Evolutionary conservation across 2,888 invertebrate genomes (phyloP), one percentile per base, ranked within the genome.

Genomic region (Ethmia dodecea): DNA sequence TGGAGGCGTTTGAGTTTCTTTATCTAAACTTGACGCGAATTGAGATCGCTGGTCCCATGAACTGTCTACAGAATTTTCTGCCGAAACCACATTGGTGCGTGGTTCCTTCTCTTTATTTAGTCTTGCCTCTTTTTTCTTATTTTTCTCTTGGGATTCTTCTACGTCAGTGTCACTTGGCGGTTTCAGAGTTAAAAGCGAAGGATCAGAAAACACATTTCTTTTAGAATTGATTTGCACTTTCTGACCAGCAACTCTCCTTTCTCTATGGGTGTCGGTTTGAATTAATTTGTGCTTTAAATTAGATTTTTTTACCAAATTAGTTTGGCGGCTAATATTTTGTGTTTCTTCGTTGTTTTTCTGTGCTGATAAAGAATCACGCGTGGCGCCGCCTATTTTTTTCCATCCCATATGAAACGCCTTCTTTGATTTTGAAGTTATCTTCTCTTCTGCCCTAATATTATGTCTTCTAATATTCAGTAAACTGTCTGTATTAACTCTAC

Each of bases 271-370:
- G 11, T 27, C 22, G 6, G 35, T 35, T 31, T 35, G 35, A 13
- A 18, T 31, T 18, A 49, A 47, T 9, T 49, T 42, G 15, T 54
- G 42, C 45, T 65, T 75, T 25, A 73, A 48, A 48, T 43, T 70
- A 0, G 73, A 68, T 33, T 53, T 61, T n/a, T n/a, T n/a, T n/a
- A n/a, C n/a, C n/a, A n/a, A n/a, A n/a, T n/a, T n/a, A n/a, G n/a
- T n/a, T n/a, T n/a, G n/a, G n/a, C n/a, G n/a, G n/a, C n/a, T n/a
- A n/a, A n/a, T n/a, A n/a, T n/a, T n/a, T n/a, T n/a, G n/a, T n/a
- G n/a, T n/a, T n/a, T n/a, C n/a, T n/a, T n/a, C n/a, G n/a, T n/a
- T n/a, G n/a, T n/a, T n/a, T n/a, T n/a, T n/a, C n/a, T n/a, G n/a
- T n/a, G n/a, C n/a, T n/a, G n/a, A n/a, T n/a, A n/a, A n/a, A n/a